These are phyloP conservation scores for Phragmatobia fuliginosa DNA, from an alignment of 2,888 invertebrate genomes.

Conservation along the genomic window DNA sequence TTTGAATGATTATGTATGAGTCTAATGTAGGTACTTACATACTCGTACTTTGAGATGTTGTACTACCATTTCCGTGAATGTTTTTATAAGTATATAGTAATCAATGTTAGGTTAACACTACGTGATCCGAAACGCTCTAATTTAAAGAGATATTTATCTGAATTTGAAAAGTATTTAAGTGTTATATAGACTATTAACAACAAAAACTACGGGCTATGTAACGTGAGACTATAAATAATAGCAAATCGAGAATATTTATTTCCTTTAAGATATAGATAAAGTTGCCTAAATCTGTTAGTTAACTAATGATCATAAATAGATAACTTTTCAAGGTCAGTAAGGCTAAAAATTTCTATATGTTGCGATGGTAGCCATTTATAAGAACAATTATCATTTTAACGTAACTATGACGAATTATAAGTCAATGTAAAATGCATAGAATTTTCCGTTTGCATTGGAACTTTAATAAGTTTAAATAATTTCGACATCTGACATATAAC, in stretches of 20 bases:
- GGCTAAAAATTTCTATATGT: neutral
- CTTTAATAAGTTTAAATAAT: too few species aligned
- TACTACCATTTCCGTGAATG: neutral
- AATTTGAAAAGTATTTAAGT: too few species aligned
- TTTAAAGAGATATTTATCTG: too few species aligned
- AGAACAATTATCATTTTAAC: neutral
- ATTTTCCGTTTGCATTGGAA: neutral
- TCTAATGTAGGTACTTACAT: neutral
- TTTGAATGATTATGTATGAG: constrained; percentile 4
- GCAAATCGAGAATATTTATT: too few species aligned
- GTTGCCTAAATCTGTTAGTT: too few species aligned
- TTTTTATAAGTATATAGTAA: neutral
- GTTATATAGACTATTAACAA: too few species aligned
- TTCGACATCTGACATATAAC: too few species aligned
- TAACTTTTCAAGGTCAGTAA: neutral
- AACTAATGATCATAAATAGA: too few species aligned
- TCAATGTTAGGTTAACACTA: neutral
- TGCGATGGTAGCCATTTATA: neutral
- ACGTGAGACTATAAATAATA: too few species aligned
- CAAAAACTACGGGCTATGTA: too few species aligned
- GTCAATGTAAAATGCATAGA: neutral
- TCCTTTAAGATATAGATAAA: too few species aligned
- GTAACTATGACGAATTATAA: neutral
- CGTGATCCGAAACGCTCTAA: neutral
- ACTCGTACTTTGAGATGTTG: neutral